Evolutionary conservation across 2,113 vertebrate species (phyloP).

Genomic region (Colossoma macropomum): DNA sequence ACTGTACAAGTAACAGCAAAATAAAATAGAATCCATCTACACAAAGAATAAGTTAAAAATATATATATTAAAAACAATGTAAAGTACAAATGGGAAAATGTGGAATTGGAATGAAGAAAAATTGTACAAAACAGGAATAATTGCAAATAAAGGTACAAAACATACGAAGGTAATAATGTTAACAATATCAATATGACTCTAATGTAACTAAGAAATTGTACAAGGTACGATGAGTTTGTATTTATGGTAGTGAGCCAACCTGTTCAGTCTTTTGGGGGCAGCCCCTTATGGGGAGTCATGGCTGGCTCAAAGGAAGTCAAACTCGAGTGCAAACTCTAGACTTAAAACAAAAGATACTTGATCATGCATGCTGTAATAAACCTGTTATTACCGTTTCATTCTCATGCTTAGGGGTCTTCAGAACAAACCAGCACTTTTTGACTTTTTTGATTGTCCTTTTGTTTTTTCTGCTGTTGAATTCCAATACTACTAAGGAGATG

Average conservation of each 20-base stretch:
- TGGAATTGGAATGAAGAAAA: not conserved
- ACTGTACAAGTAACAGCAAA: conserved; percentile 20
- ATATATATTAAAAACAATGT: not conserved
- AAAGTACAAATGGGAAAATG: conserved; percentile 13
- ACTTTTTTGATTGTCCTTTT: conserved; percentile 6
- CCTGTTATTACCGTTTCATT: not conserved
- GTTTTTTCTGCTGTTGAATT: not conserved
- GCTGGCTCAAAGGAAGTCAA: not conserved
- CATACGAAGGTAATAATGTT: not conserved
- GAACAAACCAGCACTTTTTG: not conserved
- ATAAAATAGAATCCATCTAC: conserved; percentile 12
- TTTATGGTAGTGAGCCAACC: not conserved
- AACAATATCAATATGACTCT: conserved; percentile 1
- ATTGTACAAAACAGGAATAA: conserved; percentile 2
- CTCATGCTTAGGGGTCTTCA: conserved; percentile 30
- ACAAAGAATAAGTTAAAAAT: conserved; percentile 8
- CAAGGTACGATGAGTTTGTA: not conserved
- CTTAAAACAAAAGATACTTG: conserved; percentile 1
- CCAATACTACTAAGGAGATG: not conserved
- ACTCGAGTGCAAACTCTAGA: conserved; percentile 8
- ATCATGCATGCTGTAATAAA: conserved; percentile 30
- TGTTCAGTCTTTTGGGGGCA: not conserved
- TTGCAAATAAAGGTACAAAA: not conserved
- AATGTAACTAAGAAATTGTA: not conserved
- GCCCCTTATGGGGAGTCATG: not conserved